These are phyloP conservation scores for Paragorgia papillata DNA, from an alignment of 92 coral and sea anemone genomes.

Conservation along the genomic window DNA sequence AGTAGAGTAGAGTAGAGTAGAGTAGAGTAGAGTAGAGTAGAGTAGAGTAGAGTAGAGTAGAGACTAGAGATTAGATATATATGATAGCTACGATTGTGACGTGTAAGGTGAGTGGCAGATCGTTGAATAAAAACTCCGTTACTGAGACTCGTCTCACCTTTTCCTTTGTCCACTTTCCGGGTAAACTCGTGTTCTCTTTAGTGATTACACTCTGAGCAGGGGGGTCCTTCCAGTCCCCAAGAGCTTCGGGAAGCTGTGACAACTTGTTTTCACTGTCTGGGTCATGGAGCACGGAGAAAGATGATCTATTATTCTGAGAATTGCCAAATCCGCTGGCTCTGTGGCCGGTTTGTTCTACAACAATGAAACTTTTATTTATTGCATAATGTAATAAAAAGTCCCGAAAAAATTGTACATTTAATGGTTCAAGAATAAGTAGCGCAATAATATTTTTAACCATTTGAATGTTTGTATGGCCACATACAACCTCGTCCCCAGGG, in stretches of 20 bases:
- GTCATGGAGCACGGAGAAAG: slow-evolving; percentile 64
- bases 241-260: slow-evolving; percentile 60
- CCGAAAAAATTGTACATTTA: neutral
- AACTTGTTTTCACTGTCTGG: slow-evolving; percentile 44
- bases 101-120: too few relatives aligned
- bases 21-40: too few relatives aligned
- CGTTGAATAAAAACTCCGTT: too few relatives aligned
- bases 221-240: slow-evolving; percentile 87
- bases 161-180: slow-evolving; percentile 77
- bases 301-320: slow-evolving; percentile 45
- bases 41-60: too few relatives aligned
- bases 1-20: too few relatives aligned
- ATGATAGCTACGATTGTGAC: too few relatives aligned
- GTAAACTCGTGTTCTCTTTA: slow-evolving; percentile 76
- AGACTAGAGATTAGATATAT: too few relatives aligned
- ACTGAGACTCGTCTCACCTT: slow-evolving; percentile 67
- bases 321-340: slow-evolving; percentile 31
- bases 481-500: too few relatives aligned
- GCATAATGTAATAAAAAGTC: too few relatives aligned
- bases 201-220: slow-evolving; percentile 68
- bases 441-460: too few relatives aligned
- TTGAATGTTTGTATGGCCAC: too few relatives aligned
- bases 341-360: neutral
- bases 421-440: neutral
- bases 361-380: too few relatives aligned